Conservation (phyloP, 2,888 invertebrate species). For the Phengaris alcon region DNA sequence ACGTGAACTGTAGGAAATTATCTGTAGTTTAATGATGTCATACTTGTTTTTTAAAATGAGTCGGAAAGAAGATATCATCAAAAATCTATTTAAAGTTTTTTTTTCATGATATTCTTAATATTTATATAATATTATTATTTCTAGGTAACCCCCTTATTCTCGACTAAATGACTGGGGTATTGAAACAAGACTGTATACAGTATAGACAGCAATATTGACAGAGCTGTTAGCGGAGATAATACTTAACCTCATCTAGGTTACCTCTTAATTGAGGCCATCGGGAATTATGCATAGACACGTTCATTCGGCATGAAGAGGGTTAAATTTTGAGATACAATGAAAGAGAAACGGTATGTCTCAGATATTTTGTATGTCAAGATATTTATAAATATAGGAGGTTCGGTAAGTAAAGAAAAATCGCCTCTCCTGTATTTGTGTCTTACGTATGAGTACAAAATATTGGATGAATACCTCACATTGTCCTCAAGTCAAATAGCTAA, state of each 20-base stretch:
- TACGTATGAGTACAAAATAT: too few species aligned
- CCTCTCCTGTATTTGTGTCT: neutral
- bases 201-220: slow-evolving; percentile 13
- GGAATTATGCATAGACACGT: slow-evolving; percentile 23
- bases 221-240: slow-evolving; percentile 16
- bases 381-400: neutral
- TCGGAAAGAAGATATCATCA: too few species aligned
- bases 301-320: slow-evolving; percentile 17
- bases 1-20: too few species aligned
- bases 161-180: neutral
- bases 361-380: slow-evolving; percentile 5
- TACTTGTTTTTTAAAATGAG: too few species aligned
- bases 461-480: too few species aligned
- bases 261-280: slow-evolving; percentile 24
- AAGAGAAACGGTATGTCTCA: neutral
- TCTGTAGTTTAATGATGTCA: too few species aligned
- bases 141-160: too few species aligned
- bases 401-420: neutral
- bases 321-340: slow-evolving; percentile 13
- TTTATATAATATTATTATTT: too few species aligned
- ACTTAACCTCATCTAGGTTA: slow-evolving; percentile 24
- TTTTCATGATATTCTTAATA: too few species aligned
- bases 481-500: too few species aligned
- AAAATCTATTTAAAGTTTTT: too few species aligned
- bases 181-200: neutral